Conservation (phyloP, 2,113 vertebrate species). For the Poeciliopsis turrubarensis region DNA sequence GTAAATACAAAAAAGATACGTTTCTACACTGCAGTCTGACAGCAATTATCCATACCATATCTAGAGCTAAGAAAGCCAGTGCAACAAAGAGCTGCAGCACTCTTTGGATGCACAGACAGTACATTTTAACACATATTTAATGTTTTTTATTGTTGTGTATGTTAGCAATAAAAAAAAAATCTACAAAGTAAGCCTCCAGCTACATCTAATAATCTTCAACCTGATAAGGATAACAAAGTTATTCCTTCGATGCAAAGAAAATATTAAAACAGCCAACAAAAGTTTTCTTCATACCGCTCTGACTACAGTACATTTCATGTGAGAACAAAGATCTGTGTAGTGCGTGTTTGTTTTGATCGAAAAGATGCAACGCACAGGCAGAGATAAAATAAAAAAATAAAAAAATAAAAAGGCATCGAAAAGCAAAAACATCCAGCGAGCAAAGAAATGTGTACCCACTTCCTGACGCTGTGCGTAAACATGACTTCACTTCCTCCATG, state of each 20-base stretch:
- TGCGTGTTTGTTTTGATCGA: conserved; percentile 30
- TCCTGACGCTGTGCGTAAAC: conserved; percentile 49
- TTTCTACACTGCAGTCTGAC: neutral
- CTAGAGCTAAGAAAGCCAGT: neutral
- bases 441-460: conserved; percentile 37
- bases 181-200: neutral
- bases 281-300: conserved; percentile 27
- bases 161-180: neutral
- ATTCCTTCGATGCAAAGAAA: conserved; percentile 50
- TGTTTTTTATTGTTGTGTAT: neutral
- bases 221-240: conserved; percentile 41
- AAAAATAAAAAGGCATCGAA: conserved; percentile 18
- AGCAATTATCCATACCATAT: neutral
- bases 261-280: conserved; percentile 35
- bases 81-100: neutral
- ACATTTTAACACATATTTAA: conserved; percentile 1
- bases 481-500: conserved; percentile 50
- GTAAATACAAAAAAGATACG: neutral
- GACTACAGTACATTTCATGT: conserved; percentile 25
- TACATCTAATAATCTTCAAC: conserved; percentile 23
- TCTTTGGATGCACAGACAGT: conserved; percentile 13
- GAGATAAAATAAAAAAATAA: conserved; percentile 1
- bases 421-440: conserved; percentile 49
- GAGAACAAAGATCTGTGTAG: conserved; percentile 31
- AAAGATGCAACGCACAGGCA: conserved; percentile 41